Conservation (phyloP, 2,888 invertebrate species). For the Lasioglossum villosulum region DNA sequence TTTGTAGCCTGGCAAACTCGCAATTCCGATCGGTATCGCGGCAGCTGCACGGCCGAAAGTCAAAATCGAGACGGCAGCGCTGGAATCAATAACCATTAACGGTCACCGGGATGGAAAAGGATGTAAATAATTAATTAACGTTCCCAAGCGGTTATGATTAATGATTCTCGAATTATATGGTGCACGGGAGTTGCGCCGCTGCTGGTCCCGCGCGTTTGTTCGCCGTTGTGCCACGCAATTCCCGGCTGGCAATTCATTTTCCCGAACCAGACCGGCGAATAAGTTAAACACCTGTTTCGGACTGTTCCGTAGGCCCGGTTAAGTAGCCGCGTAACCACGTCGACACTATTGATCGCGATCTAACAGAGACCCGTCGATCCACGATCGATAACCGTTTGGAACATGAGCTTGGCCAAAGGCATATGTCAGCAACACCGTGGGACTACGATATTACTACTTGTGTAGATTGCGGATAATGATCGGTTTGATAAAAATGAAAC, state of each 20-base stretch:
- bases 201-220: neutral
- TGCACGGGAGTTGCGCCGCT: neutral
- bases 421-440: neutral
- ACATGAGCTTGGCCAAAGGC: neutral
- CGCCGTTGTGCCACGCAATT: slow-evolving; percentile 13
- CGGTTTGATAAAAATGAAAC: slow-evolving; percentile 2
- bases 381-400: slow-evolving; percentile 3
- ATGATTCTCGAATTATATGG: neutral
- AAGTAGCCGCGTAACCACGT: slow-evolving; percentile 17
- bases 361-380: neutral
- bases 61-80: neutral
- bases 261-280: neutral
- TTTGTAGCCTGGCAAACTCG: neutral
- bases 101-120: neutral
- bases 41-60: slow-evolving; percentile 9
- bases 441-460: neutral
- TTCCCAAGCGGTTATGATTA: slow-evolving; percentile 11
- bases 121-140: slow-evolving; percentile 20
- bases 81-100: slow-evolving; percentile 11
- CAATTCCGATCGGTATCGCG: slow-evolving; percentile 1
- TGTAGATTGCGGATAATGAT: neutral
- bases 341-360: slow-evolving; percentile 8
- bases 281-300: slow-evolving; percentile 18
- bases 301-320: neutral
- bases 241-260: slow-evolving; percentile 1